Evolutionary conservation across 2,888 invertebrate genomes (phyloP).

Genomic region (Tiliacea citrago): DNA sequence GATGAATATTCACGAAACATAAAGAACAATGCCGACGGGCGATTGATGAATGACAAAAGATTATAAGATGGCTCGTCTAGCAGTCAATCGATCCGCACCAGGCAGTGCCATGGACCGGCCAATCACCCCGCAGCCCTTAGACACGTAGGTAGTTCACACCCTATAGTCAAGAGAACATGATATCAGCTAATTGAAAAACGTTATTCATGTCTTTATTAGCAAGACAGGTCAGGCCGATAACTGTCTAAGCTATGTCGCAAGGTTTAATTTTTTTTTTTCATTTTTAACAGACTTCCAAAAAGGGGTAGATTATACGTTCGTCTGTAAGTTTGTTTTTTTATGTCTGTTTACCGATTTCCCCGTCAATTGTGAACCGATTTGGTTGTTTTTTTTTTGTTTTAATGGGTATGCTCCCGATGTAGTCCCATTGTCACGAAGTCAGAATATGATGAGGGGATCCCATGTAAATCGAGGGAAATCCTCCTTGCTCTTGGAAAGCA

Average conservation of each 20-base stretch:
- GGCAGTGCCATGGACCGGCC: slow-evolving; percentile 82
- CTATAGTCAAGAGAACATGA: slow-evolving; percentile 27
- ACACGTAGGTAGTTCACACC: slow-evolving; percentile 71
- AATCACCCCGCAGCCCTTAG: slow-evolving; percentile 81
- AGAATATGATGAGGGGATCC: no score
- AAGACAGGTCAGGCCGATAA: background rate
- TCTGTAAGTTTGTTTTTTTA: no score
- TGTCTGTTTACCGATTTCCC: no score
- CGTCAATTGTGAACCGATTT: no score
- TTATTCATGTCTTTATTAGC: slow-evolving; percentile 15
- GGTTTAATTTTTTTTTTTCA: no score
- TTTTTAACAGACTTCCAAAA: no score
- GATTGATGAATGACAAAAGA: slow-evolving; percentile 80
- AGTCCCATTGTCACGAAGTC: no score
- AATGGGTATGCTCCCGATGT: no score
- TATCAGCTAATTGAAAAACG: slow-evolving; percentile 20
- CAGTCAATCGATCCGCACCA: slow-evolving; percentile 84
- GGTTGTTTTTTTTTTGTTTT: no score
- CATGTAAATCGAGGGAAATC: no score
- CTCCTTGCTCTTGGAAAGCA: no score
- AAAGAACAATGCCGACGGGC: slow-evolving; percentile 61
- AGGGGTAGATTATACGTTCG: no score
- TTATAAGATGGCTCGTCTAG: slow-evolving; percentile 75
- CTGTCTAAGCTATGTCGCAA: background rate
- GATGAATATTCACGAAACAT: slow-evolving; percentile 58